Percentiles rank a stretch among this genome's conserved stretches.
Evolutionary conservation across 2,113 vertebrate genomes (phyloP).

Genomic region (Epinephelus moara): DNA sequence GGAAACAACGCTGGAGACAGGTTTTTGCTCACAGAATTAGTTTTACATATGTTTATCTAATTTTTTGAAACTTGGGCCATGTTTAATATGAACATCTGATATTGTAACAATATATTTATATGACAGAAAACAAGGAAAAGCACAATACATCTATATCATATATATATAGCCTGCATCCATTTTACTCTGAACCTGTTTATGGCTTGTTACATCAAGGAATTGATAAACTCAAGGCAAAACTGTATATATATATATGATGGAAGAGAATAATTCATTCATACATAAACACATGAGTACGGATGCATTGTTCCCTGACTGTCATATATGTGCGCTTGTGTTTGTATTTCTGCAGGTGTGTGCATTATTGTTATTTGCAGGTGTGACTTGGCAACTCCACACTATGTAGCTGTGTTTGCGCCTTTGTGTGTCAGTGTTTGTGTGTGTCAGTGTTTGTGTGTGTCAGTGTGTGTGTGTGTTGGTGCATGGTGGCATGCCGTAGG

Average conservation of each 20-base stretch:
- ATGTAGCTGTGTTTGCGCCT: slow-evolving; percentile 10
- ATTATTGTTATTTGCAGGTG: slow-evolving; percentile 17
- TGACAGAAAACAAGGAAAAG: too few relatives aligned
- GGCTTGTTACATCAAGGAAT: slow-evolving; percentile 52
- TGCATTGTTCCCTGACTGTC: slow-evolving; percentile 16
- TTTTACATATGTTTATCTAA: too few relatives aligned
- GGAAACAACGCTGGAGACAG: too few relatives aligned
- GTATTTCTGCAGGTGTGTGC: not conserved
- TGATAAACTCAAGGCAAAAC: slow-evolving; percentile 17
- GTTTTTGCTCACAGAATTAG: too few relatives aligned
- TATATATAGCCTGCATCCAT: slow-evolving; percentile 40
- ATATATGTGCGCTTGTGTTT: not conserved
- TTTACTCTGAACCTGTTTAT: slow-evolving; percentile 20
- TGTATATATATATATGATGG: not conserved
- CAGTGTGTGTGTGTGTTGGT: slow-evolving; percentile 16
- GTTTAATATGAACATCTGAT: too few relatives aligned
- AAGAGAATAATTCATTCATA: too few relatives aligned
- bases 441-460: slow-evolving; percentile 19
- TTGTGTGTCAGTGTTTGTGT: slow-evolving; percentile 22
- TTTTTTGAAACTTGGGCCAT: too few relatives aligned
- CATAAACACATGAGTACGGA: not conserved
- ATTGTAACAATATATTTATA: too few relatives aligned
- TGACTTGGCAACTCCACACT: not conserved
- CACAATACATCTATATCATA: not conserved
- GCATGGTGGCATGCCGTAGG: slow-evolving; percentile 66